Conservation (phyloP, 2,113 vertebrate genomes). For the Corythoichthys intestinalis region DNA sequence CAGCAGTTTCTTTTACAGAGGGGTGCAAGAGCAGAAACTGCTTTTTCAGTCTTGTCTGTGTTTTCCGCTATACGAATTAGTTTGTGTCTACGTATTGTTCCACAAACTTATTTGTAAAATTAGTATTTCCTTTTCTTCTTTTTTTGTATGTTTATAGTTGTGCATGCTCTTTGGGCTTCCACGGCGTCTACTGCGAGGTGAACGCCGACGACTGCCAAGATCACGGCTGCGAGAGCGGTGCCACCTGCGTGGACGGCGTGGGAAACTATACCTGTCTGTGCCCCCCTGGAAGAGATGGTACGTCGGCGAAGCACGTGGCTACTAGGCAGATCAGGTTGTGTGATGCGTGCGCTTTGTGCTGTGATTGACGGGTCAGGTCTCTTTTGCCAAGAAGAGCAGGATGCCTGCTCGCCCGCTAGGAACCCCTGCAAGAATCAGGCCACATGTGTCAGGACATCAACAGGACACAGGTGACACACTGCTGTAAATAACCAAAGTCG, state of each 20-base stretch:
- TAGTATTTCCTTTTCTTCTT: background rate
- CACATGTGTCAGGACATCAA: slow-evolving; percentile 77
- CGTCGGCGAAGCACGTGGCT: background rate
- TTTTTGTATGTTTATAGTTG: slow-evolving; percentile 70
- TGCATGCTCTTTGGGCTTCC: slow-evolving; percentile 79
- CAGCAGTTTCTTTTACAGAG: too few relatives aligned
- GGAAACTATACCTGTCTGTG: slow-evolving; percentile 89
- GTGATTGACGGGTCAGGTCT: slow-evolving; percentile 68
- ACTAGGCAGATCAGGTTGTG: background rate
- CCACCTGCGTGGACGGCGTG: slow-evolving; percentile 78
- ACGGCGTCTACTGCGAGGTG: slow-evolving; percentile 77
- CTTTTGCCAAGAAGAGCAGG: slow-evolving; percentile 80
- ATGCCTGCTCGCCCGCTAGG: slow-evolving; percentile 75
- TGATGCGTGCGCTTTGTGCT: background rate
- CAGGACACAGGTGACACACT: slow-evolving; percentile 80
- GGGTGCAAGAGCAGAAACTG: too few relatives aligned
- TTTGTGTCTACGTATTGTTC: too few relatives aligned
- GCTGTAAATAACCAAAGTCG: too few relatives aligned
- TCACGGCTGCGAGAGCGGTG: slow-evolving; percentile 83
- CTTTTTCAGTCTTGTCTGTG: too few relatives aligned
- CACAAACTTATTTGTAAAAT: background rate
- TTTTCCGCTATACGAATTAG: too few relatives aligned
- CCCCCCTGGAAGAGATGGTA: slow-evolving; percentile 79
- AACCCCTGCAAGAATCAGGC: slow-evolving; percentile 85
- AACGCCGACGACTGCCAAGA: slow-evolving; percentile 81